Conservation (phyloP, 1,140 invertebrate genomes). For the Diachasmimorpha longicaudata region DNA sequence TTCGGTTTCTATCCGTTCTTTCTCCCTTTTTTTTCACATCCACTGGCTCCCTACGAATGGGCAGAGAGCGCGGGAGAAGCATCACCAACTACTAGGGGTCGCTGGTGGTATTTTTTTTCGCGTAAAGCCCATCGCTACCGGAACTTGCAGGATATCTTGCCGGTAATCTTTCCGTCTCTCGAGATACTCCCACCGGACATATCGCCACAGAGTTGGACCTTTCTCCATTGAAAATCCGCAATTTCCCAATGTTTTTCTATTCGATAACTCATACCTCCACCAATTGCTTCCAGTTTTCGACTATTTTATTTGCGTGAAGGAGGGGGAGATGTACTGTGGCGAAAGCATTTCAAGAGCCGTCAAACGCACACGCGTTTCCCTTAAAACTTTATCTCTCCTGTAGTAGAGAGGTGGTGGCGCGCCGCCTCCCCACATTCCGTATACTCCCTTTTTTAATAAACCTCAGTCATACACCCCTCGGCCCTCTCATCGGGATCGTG, state of each 20-base stretch:
- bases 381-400: slow-evolving; percentile 15
- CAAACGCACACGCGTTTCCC: slow-evolving; percentile 18
- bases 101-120: background rate
- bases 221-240: slow-evolving; percentile 52
- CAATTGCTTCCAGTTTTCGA: background rate
- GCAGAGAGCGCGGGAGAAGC: background rate
- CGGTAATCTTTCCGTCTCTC: slow-evolving; percentile 52
- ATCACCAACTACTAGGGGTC: background rate
- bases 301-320: background rate
- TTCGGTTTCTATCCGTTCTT: background rate
- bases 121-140: slow-evolving; percentile 11
- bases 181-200: slow-evolving; percentile 31
- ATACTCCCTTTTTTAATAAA: slow-evolving; percentile 32
- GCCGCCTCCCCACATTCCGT: slow-evolving; percentile 16
- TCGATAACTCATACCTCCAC: background rate
- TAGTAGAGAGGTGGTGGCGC: background rate
- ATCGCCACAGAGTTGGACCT: slow-evolving; percentile 39
- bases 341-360: background rate
- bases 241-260: slow-evolving; percentile 49
- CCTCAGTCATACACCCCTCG: slow-evolving; percentile 12
- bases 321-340: background rate
- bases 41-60: background rate
- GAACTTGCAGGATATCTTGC: slow-evolving; percentile 58
- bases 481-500: slow-evolving; percentile 21
- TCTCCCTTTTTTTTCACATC: background rate